Evolutionary conservation across 2,113 vertebrate species (phyloP).

Genomic region (Heterochromis multidens): DNA sequence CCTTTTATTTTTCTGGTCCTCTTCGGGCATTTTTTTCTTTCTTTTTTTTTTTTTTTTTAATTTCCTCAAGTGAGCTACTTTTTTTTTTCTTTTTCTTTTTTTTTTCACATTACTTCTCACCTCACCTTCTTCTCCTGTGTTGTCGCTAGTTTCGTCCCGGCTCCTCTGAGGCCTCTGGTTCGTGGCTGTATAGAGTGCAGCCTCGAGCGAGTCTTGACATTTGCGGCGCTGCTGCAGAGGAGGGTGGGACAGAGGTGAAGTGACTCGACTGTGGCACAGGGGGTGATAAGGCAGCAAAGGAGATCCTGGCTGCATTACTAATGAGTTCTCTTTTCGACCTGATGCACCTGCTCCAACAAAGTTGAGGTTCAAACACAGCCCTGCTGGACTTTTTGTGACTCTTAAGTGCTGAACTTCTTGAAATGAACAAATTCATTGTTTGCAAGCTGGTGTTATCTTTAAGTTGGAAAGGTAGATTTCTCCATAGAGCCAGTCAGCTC

Average conservation of each 20-base stretch:
- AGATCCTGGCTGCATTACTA: constrained; percentile 17
- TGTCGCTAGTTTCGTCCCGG: not conserved
- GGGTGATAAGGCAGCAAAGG: not conserved
- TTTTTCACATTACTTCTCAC: not conserved
- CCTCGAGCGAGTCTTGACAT: constrained; percentile 38
- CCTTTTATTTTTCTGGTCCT: not conserved
- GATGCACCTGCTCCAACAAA: not conserved
- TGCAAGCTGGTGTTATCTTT: not conserved
- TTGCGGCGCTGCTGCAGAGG: not conserved
- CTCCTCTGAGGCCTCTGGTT: constrained; percentile 3
- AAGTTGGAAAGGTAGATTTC: constrained; percentile 1
- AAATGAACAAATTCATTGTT: not conserved
- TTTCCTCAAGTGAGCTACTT: not conserved
- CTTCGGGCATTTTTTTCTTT: not conserved
- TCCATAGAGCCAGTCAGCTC: not conserved
- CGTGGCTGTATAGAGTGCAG: not conserved
- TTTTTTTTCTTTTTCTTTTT: not conserved
- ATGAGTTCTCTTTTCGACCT: constrained; percentile 20
- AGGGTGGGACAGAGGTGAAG: not conserved
- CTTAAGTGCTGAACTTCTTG: not conserved
- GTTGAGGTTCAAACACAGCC: not conserved
- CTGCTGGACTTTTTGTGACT: not conserved
- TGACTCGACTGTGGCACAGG: not conserved
- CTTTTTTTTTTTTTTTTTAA: not conserved
- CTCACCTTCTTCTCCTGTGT: not conserved